Conservation (phyloP, 2,797 vertebrate genomes). For the Sarcophilus harrisii region DNA sequence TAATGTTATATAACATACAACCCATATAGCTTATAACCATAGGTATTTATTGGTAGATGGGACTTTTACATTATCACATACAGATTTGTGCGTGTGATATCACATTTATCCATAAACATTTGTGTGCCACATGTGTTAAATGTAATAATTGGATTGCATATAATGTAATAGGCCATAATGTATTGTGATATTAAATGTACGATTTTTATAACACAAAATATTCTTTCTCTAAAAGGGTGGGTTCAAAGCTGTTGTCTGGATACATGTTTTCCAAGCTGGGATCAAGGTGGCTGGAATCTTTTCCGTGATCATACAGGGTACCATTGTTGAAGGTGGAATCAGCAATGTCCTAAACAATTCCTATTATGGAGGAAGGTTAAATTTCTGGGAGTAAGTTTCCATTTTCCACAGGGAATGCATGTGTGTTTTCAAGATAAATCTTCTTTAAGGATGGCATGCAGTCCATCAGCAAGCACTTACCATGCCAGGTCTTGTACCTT, state of each 20-base stretch:
- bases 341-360: conserved; percentile 89
- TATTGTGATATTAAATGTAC: background rate
- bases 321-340: conserved; percentile 89
- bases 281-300: conserved; percentile 95
- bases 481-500: background rate
- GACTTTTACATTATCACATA: background rate
- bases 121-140: background rate
- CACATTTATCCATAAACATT: background rate
- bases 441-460: background rate
- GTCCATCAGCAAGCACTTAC: background rate
- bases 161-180: background rate
- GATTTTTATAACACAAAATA: background rate
- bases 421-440: background rate
- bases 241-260: conserved; percentile 98
- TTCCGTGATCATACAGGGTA: conserved; percentile 90
- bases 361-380: conserved; percentile 91
- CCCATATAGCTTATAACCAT: background rate
- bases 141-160: background rate
- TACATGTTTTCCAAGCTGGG: conserved; percentile 95
- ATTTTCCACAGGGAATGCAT: conserved; percentile 43
- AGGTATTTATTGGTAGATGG: background rate
- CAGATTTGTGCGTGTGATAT: background rate
- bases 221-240: conserved; percentile 89
- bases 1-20: background rate
- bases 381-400: conserved; percentile 94